A percentile compares a stretch with the other conserved stretches of the same genome.
These are phyloP conservation scores for Cylas formicarius DNA, from an alignment of 1,140 invertebrate species.

Conservation along the genomic window DNA sequence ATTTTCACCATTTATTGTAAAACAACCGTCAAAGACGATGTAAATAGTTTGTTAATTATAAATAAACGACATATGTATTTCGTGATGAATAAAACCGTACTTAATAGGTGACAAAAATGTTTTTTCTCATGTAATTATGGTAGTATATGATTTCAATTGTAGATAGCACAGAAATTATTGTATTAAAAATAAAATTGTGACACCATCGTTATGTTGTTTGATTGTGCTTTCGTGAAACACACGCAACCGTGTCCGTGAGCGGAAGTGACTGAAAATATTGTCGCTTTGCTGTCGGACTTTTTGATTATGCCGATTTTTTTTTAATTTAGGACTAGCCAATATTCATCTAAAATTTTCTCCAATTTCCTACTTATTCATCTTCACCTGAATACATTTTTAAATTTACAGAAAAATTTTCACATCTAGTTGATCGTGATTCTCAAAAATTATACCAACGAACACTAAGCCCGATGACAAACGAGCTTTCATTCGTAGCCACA, in stretches of 20 bases:
- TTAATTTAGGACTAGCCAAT: not conserved
- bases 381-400: slow-evolving; percentile 4
- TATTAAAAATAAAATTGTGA: slow-evolving; percentile 38
- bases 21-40: not conserved
- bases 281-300: not conserved
- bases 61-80: not conserved
- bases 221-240: slow-evolving; percentile 12
- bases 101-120: slow-evolving; percentile 15
- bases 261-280: not conserved
- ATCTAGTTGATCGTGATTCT: no score
- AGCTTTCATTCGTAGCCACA: no score
- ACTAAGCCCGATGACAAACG: no score
- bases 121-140: slow-evolving; percentile 23
- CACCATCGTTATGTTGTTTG: slow-evolving; percentile 26
- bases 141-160: slow-evolving; percentile 40
- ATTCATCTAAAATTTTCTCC: not conserved
- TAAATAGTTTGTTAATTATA: slow-evolving; percentile 6
- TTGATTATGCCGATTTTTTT: not conserved
- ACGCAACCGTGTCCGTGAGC: slow-evolving; percentile 1
- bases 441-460: no score
- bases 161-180: slow-evolving; percentile 39
- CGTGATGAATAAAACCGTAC: slow-evolving; percentile 17
- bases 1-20: no score
- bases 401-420: not conserved
- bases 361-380: not conserved